phyloP scores from a whole-genome alignment of 2,888 invertebrate species.

The Dicroscelio sp. region DNA sequence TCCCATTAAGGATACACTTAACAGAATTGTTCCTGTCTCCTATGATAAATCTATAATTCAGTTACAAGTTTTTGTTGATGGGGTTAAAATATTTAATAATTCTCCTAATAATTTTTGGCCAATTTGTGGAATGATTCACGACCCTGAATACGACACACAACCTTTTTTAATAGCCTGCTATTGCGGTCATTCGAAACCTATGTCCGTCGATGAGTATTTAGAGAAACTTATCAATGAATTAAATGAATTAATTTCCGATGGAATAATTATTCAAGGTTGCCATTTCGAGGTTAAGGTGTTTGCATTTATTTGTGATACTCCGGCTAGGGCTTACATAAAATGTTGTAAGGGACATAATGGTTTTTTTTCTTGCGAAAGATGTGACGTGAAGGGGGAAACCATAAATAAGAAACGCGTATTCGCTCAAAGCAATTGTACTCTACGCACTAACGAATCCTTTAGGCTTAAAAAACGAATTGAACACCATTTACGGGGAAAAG shows the following conservation, averaged over 20 bases:
- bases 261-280: background rate
- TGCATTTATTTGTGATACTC: slow-evolving; percentile 52
- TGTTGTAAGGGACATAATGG: slow-evolving; percentile 45
- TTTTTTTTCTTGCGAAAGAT: slow-evolving; percentile 61
- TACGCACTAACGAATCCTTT: slow-evolving; percentile 51
- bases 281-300: slow-evolving; percentile 26
- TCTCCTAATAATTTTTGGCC: slow-evolving; percentile 60
- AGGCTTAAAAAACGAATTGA: slow-evolving; percentile 38
- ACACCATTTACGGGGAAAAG: slow-evolving; percentile 38
- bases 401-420: slow-evolving; percentile 54
- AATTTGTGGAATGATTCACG: slow-evolving; percentile 39
- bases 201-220: slow-evolving; percentile 40
- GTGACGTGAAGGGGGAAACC: slow-evolving; percentile 46
- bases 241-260: slow-evolving; percentile 30
- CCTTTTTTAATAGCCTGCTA: slow-evolving; percentile 59
- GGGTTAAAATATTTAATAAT: slow-evolving; percentile 53
- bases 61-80: slow-evolving; percentile 47
- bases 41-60: slow-evolving; percentile 16
- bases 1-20: slow-evolving; percentile 34
- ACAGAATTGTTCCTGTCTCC: slow-evolving; percentile 29
- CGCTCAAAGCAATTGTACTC: background rate
- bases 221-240: slow-evolving; percentile 36
- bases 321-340: slow-evolving; percentile 51
- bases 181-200: slow-evolving; percentile 48
- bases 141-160: slow-evolving; percentile 4